Base-by-base conservation (phyloP, 1,140 invertebrate species). In the Platyscapa corneri region DNA sequence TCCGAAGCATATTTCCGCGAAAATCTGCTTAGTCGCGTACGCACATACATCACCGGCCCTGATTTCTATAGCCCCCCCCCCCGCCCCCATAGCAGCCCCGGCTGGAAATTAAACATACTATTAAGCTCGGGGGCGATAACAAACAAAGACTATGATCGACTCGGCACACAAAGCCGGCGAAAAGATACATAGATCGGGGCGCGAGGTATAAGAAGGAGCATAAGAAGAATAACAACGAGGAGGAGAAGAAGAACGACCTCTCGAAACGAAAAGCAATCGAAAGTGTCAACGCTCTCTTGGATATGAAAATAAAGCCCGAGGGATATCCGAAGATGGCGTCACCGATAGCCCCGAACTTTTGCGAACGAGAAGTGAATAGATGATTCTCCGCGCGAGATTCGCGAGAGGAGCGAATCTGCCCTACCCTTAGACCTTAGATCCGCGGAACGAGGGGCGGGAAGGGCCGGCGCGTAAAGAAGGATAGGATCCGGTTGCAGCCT, bases 231-330 rank as follows among this genome's bases (percentile, higher is more conserved):
- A 39, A 39, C 32, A 5, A 10, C 37, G 37, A 46, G 77, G 34
- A 37, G 34, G 46, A 27, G 49, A 76, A 32, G 56, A 76, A 53
- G 49, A 49, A 75, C 37, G 72, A 76, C 39, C 75, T 65, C 60
- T 77, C 56, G 72, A 64, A 64, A 53, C 74, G 75, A 67, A 30
- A 79, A 49, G 60, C 75, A 70, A 67, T 77, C 76, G 75, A 79
- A 78, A 79, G 83, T 79, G 83, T 84, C 82, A 83, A 83, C 82
- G 82, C 53, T 83, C 82, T 12, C 72, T 65, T 42, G 75, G 75
- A 79, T 84, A 84, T 84, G 83, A 79, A 84, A 84, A 84, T 79
- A 79, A 72, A 78, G 83, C 76, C 83, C 75, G 76, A 42, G 83
- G 60, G 75, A 83, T 83, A 60, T 75, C 53, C 74, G 74, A 32